Base-by-base conservation (phyloP, 92 coral and sea anemone species). In the Scolanthus callimorphus region DNA sequence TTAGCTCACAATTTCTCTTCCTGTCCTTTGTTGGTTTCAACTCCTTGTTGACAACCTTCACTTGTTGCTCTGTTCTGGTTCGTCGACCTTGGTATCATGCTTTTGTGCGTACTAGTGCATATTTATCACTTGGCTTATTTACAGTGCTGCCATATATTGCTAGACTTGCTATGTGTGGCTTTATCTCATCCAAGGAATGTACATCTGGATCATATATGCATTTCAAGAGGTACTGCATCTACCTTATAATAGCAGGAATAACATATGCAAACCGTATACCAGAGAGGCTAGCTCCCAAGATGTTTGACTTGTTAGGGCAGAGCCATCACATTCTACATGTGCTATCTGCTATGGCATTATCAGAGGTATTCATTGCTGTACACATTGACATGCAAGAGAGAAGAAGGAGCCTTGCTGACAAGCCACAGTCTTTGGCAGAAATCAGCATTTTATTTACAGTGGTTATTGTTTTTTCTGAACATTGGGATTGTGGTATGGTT, bases 261-360 rank as follows among this genome's bases (percentile, higher is more conserved):
- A 71, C 68, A 28, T 71, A 79, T 60, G 59, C 66, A 3, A 30
- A 46, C 1, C 44, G 85, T 10, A 74, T 66, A 1, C 85, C 85
- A 9, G 85, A 79, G 45, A 39, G 79, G 1, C 45, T 64, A 31
- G 50, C 62, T 10, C 79, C 85, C 11, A 65, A 60, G 12, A 58
- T 75, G 30, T 79, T 79, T 49, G 85, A 79, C 57, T 41, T 65
- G 19, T 12, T 79, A 1, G 85, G 85, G 11, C 76, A 70, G n/a
- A 79, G 85, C 54, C 85, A 79, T 59, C 78, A 79, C 27, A 50
- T 79, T 25, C 64, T 79, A 26, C 85, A 79, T 51, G 57, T 72
- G 1, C 39, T 79, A 6, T 71, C 79, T 1, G 85, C 85, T 17
- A 27, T 79, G 10, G 85, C 71, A 0, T 29, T 56, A 2, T 47